These are phyloP conservation scores for Chesias legatella DNA, from an alignment of 2,888 invertebrate genomes.

Conservation along the genomic window DNA sequence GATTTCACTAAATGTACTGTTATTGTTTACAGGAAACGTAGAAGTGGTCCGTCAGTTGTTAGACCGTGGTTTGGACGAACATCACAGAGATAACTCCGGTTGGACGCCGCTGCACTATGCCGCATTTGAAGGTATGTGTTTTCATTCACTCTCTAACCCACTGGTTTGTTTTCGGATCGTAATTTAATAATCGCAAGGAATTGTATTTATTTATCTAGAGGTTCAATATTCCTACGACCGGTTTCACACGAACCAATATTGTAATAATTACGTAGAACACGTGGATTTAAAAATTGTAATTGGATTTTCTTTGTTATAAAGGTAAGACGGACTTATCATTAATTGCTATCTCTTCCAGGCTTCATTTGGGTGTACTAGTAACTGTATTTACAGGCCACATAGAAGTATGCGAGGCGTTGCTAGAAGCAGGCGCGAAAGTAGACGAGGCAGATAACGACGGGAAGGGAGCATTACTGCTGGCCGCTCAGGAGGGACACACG, in stretches of 20 bases:
- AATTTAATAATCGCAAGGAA: too few relatives aligned
- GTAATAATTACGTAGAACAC: too few relatives aligned
- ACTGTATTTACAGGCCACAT: constrained; percentile 84
- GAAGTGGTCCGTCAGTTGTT: constrained; percentile 94
- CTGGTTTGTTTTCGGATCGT: too few relatives aligned
- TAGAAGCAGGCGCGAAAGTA: constrained; percentile 93
- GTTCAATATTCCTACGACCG: too few relatives aligned
- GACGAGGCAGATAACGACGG: constrained; percentile 96
- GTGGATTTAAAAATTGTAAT: too few relatives aligned
- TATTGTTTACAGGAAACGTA: constrained; percentile 80
- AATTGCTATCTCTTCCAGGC: too few relatives aligned
- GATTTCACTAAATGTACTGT: not conserved
- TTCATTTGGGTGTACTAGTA: too few relatives aligned
- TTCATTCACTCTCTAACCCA: too few relatives aligned
- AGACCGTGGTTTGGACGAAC: constrained; percentile 92
- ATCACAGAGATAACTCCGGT: constrained; percentile 95
- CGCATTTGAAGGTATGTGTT: constrained; percentile 92
- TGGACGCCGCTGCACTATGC: constrained; percentile 99
- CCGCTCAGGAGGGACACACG: constrained; percentile 92
- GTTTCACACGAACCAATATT: too few relatives aligned
- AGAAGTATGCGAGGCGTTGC: constrained; percentile 88
- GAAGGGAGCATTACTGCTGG: constrained; percentile 91
- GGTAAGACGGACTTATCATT: too few relatives aligned
- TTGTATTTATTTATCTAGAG: too few relatives aligned
- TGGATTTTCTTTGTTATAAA: too few relatives aligned